Conservation (phyloP, 1,140 invertebrate genomes). For the Pseudomyrmex cubaensis region DNA sequence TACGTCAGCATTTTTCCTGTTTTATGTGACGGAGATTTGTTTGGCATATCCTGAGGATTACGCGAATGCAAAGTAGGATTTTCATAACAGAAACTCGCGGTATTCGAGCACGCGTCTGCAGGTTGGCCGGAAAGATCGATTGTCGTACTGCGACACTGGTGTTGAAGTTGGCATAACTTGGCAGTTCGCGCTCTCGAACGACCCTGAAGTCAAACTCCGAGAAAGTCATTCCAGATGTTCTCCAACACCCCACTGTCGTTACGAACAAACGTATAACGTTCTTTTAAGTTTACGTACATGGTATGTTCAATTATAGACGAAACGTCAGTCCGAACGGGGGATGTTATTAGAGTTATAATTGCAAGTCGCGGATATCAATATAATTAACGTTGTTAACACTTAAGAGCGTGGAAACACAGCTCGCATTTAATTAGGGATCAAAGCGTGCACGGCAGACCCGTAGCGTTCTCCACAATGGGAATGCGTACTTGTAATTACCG, state of each 20-base stretch:
- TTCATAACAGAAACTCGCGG: conserved; percentile 52
- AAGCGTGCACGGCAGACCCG: conserved; percentile 3
- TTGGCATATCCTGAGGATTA: background rate
- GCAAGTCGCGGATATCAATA: conserved; percentile 19
- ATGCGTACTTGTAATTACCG: conserved; percentile 29
- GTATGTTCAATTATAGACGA: conserved; percentile 8
- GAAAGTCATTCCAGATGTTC: conserved; percentile 28
- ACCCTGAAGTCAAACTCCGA: conserved; percentile 58
- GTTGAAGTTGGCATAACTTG: conserved; percentile 76
- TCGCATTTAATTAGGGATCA: conserved; percentile 25
- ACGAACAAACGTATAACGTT: background rate
- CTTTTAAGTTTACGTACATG: no score
- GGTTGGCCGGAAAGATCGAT: conserved; percentile 75
- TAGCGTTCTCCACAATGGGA: conserved; percentile 43
- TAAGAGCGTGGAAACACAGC: conserved; percentile 34
- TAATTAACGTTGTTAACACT: conserved; percentile 42
- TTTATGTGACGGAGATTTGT: background rate
- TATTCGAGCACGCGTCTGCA: conserved; percentile 59
- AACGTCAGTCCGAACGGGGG: background rate
- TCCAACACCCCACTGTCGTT: background rate
- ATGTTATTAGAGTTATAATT: conserved; percentile 17
- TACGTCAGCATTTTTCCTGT: background rate
- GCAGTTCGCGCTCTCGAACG: conserved; percentile 62
- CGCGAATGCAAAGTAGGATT: conserved; percentile 37
- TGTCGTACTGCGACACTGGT: conserved; percentile 80